Conservation (phyloP, 2,888 invertebrate species). For the Pandemis corylana region DNA sequence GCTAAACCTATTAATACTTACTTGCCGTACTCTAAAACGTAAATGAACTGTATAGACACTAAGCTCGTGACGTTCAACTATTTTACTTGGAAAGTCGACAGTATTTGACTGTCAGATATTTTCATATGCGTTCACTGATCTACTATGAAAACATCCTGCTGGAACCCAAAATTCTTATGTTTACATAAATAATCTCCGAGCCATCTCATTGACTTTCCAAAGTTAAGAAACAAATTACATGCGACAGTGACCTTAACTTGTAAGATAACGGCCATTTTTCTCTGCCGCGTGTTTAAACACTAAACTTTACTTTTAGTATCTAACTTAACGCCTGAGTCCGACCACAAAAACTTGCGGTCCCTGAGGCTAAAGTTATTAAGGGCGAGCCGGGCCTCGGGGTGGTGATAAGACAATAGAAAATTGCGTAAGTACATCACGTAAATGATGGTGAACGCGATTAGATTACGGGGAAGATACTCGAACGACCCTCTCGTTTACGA, state of each 20-base stretch:
- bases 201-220: not conserved
- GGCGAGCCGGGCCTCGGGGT: conserved; percentile 11
- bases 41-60: not conserved
- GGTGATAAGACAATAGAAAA: conserved; percentile 37
- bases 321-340: conserved; percentile 20
- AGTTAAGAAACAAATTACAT: conserved; percentile 5
- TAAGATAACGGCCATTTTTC: conserved; percentile 16
- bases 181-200: too few relatives aligned
- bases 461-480: conserved; percentile 24
- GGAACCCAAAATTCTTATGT: too few relatives aligned
- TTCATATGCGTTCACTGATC: too few relatives aligned
- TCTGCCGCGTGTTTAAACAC: conserved; percentile 23
- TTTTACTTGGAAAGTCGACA: too few relatives aligned
- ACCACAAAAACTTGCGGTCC: conserved; percentile 19
- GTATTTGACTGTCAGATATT: not conserved
- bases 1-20: not conserved
- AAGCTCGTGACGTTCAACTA: too few relatives aligned
- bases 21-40: not conserved
- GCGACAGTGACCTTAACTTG: conserved; percentile 17
- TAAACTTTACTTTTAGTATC: conserved; percentile 34
- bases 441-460: conserved; percentile 34
- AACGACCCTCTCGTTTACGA: conserved; percentile 25
- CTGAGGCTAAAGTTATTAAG: conserved; percentile 29
- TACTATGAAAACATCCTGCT: too few relatives aligned
- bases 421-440: conserved; percentile 25